Evolutionary conservation across 2,113 vertebrate genomes (phyloP), one percentile per base, ranked within the genome.

Genomic region (Dunckerocampus dactyliophorus): DNA sequence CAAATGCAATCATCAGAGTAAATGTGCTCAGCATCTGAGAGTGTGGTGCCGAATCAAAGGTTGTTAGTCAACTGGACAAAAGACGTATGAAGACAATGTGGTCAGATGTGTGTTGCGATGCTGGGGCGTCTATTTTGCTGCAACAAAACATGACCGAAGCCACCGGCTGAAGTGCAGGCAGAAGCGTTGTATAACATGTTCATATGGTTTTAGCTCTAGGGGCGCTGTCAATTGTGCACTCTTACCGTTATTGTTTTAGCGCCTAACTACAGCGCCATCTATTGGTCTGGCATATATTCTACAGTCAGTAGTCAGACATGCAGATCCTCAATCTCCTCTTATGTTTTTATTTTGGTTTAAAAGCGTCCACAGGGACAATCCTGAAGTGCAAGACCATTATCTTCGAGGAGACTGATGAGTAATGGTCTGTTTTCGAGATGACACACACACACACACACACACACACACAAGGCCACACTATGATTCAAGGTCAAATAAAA

Each of bases 401-500:
- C 16, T 31, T 54, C 9, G 3, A 22, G 15, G 6, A 16, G 50
- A 28, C n/a, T 15, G 55, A 58, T 45, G 37, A 58, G 55, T 58
- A 39, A 58, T 20, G 3, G 34, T 13, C 37, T 37, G 14, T 8
- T 58, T 9, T 22, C 39, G n/a, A 20, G 6, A 10, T 31, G 6
- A 43, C 52, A 10, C 46, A 31, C 20, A 39, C 62, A 1, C 21
- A 1, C 49, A 37, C 45, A 6, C 58, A 20, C 42, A 49, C 13
- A n/a, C 63, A 31, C 55, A 43, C n/a, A n/a, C n/a, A 60, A 3
- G 16, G 11, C 10, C 28, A 54, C 51, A 12, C 15, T 43, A 22
- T 59, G 24, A 47, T 20, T 31, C 43, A 60, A 60, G 46, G 4
- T 60, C 2, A 56, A 42, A 19, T 56, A 20, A 20, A 75, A 75